Evolutionary conservation across 1,140 invertebrate genomes (phyloP).

Genomic region (Bombus fervidus): DNA sequence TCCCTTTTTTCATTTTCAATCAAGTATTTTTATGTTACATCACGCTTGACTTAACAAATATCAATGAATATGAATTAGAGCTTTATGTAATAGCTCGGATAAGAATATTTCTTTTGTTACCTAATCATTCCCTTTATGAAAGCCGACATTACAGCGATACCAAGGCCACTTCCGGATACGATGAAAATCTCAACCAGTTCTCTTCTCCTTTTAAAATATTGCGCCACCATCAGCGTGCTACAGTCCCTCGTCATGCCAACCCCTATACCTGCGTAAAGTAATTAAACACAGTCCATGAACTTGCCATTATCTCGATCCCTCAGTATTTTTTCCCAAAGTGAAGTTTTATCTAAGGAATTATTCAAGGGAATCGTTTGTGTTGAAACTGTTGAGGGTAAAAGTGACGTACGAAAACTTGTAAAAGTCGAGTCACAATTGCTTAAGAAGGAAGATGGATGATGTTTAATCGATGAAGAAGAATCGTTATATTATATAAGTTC

Average conservation of each 20-base stretch:
- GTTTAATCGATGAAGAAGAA: neutral
- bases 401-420: neutral
- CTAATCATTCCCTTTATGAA: conserved; percentile 90
- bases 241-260: conserved; percentile 92
- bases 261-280: conserved; percentile 87
- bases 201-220: conserved; percentile 93
- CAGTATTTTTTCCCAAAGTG: neutral
- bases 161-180: conserved; percentile 92
- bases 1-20: neutral
- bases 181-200: conserved; percentile 95
- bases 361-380: neutral
- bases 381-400: neutral
- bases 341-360: neutral
- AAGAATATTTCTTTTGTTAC: conserved; percentile 81
- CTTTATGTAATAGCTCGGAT: neutral
- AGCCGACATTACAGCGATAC: conserved; percentile 91
- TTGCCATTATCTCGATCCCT: neutral
- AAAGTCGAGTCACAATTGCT: neutral
- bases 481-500: too few species aligned
- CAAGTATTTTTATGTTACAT: neutral
- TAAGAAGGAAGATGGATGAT: neutral
- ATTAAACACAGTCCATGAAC: neutral
- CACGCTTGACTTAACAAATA: neutral
- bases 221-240: conserved; percentile 94
- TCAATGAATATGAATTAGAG: neutral